A percentile compares a stretch with the other conserved stretches of the same genome.
Conservation (phyloP, 2,888 invertebrate species). For the Erpobdella octoculata region DNA sequence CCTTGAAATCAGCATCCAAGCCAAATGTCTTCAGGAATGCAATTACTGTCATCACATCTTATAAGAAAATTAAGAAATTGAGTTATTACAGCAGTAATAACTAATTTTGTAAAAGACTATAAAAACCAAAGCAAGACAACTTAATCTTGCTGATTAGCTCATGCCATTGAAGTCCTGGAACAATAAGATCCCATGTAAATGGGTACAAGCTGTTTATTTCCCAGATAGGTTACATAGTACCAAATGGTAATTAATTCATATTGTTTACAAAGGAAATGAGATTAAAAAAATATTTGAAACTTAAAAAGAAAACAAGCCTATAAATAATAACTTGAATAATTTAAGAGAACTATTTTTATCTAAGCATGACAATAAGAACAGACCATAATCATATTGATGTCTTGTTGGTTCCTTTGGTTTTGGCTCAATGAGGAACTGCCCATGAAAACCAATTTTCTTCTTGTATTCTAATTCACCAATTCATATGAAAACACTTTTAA, state of each 20-base stretch:
- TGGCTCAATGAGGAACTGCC: slow-evolving; percentile 59
- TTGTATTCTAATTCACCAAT: slow-evolving; percentile 56
- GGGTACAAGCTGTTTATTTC: too few species aligned
- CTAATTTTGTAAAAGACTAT: too few species aligned
- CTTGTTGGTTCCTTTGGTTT: slow-evolving; percentile 56
- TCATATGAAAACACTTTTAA: neutral
- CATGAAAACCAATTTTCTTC: slow-evolving; percentile 60
- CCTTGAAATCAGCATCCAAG: slow-evolving; percentile 60
- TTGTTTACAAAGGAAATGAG: neutral
- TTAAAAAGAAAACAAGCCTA: too few species aligned
- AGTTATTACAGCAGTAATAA: too few species aligned
- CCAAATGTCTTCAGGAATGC: slow-evolving; percentile 60
- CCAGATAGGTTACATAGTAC: neutral
- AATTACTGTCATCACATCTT: slow-evolving; percentile 61
- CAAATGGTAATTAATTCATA: neutral
- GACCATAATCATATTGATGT: slow-evolving; percentile 59
- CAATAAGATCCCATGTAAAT: too few species aligned
- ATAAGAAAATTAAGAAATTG: slow-evolving; percentile 22
- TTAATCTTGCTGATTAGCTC: too few species aligned
- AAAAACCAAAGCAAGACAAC: too few species aligned
- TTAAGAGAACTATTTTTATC: neutral
- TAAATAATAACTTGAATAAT: neutral
- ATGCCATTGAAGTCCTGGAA: too few species aligned
- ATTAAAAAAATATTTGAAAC: neutral
- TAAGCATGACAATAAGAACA: slow-evolving; percentile 17